Base-by-base conservation (phyloP, 2,888 invertebrate species). In the Drosophila helvetica region DNA sequence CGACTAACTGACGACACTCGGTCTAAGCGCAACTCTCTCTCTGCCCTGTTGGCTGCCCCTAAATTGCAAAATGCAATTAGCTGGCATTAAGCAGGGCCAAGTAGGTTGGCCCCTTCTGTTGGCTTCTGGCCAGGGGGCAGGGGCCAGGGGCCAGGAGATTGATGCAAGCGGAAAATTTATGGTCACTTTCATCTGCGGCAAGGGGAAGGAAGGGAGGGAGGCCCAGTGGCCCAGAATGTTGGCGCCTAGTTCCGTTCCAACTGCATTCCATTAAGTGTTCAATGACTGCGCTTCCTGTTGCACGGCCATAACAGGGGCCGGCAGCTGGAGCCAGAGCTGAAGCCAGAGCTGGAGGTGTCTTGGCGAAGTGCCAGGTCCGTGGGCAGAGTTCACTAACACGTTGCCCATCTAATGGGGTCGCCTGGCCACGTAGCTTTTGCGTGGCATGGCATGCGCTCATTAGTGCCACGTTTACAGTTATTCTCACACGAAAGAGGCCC, bases 241-340 rank as follows among this genome's bases (percentile, higher is more conserved):
- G 52, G 54, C 71, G 68, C 42, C 53, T 46, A 4, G 27, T 22
- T n/a, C 15, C n/a, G 25, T 48, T 51, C 54, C 54, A 67, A 53
- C 69, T 86, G 83, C 83, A 86, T 79, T 47, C 75, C 74, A 88
- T 84, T 88, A 79, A 83, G 60, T 88, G 78, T 82, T 82, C 83
- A 88, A 72, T 86, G 88, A 76, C 78, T 80, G 80, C 69, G 64
- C 74, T 66, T 87, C 86, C 84, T 88, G 86, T 88, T 84, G 88
- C 82, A 43, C 25, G 27, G 15, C 33, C 33, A 15, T 5, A 15
- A 19, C 27, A 3, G 59, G 18, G 25, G 12, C 12, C 12, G 12
- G 12, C 3, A 33, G 12, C 15, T 38, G 15, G 1, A 38, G 12
- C 33, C 6, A 12, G 2, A 33, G 12, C 15, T 38, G 15, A 0